Percentiles rank a stretch among this genome's conserved stretches.
These are phyloP conservation scores for Rousettus leschenaultii DNA, from an alignment of 2,113 vertebrate species.

Conservation along the genomic window DNA sequence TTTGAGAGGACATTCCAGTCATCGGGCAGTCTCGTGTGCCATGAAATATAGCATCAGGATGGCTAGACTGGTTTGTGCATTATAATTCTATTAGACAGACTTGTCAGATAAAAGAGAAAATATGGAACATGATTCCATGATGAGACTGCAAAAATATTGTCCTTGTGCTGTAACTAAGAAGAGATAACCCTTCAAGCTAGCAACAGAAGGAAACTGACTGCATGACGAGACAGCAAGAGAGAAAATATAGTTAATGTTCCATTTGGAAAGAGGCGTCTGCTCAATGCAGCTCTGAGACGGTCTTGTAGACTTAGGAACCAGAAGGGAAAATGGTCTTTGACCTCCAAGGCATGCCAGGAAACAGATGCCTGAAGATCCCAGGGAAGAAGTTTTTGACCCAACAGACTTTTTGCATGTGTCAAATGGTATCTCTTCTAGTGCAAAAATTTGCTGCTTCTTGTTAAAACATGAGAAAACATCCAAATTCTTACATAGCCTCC, in stretches of 20 bases:
- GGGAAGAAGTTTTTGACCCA: constrained; percentile 48
- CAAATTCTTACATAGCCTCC: neutral
- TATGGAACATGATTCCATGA: neutral
- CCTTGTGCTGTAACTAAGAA: constrained; percentile 36
- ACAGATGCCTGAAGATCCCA: constrained; percentile 48
- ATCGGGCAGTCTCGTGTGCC: neutral
- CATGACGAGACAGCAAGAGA: constrained; percentile 47
- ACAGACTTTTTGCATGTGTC: constrained; percentile 14
- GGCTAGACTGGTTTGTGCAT: neutral
- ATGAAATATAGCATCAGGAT: neutral
- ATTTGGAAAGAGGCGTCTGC: neutral
- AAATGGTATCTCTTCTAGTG: constrained; percentile 25
- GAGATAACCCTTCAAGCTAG: constrained; percentile 50
- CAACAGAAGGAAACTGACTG: constrained; percentile 60
- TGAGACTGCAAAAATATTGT: neutral
- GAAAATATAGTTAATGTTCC: constrained; percentile 58
- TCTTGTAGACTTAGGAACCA: constrained; percentile 43
- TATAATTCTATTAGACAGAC: neutral
- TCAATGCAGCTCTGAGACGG: neutral
- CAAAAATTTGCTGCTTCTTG: constrained; percentile 33
- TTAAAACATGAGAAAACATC: constrained; percentile 48
- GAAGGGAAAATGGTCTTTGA: constrained; percentile 59
- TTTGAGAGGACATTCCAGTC: neutral
- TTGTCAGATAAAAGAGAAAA: constrained; percentile 22
- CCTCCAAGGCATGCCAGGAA: constrained; percentile 32